Evolutionary conservation across 2,113 vertebrate genomes (phyloP).

Genomic region (Cyrtonyx montezumae): DNA sequence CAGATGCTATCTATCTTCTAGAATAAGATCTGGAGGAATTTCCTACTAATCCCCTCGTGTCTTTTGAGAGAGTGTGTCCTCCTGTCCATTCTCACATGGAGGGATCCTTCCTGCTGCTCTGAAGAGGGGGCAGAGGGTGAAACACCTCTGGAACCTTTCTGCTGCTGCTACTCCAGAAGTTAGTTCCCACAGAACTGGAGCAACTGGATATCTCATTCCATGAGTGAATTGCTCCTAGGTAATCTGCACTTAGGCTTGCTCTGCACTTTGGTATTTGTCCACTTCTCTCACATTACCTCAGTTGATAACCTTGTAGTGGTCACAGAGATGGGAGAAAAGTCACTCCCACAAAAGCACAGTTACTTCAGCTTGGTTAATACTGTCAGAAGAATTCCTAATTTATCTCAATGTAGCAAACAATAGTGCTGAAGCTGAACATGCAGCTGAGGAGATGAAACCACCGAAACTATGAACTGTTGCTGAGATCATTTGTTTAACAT

Average conservation of each 20-base stretch:
- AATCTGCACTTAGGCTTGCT: neutral
- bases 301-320: neutral
- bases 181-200: neutral
- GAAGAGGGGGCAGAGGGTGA: neutral
- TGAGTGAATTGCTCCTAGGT: neutral
- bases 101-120: neutral
- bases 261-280: neutral
- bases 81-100: neutral
- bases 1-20: neutral
- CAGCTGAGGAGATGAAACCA: slow-evolving; percentile 10
- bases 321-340: neutral
- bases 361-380: neutral
- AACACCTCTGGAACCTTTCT: neutral
- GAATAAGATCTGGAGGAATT: neutral
- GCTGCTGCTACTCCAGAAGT: neutral
- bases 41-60: neutral
- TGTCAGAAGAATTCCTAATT: neutral
- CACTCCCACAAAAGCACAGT: neutral
- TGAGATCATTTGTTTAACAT: slow-evolving; percentile 2
- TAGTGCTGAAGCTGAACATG: neutral
- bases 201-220: neutral
- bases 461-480: neutral
- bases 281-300: neutral
- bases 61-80: neutral
- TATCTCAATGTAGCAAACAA: slow-evolving; percentile 13